These are phyloP conservation scores for Caranx ignobilis DNA, from an alignment of 2,113 vertebrate species.

Conservation along the genomic window DNA sequence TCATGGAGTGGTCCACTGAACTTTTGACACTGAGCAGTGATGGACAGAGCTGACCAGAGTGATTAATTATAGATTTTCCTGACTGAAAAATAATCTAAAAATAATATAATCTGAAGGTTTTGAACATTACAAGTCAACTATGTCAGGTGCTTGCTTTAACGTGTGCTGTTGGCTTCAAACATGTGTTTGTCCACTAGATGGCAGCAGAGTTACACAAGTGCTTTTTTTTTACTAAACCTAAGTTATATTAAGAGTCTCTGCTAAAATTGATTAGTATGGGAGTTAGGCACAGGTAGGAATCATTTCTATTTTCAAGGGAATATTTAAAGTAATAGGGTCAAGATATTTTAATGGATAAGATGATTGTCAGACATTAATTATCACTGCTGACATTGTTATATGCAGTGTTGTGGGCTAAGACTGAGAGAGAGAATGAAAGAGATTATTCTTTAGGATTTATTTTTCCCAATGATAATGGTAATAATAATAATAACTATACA, in stretches of 20 bases:
- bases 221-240: not conserved
- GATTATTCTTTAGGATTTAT: not conserved
- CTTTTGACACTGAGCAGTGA: not conserved
- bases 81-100: not conserved
- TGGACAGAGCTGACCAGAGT: not conserved
- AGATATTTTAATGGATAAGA: conserved; percentile 22
- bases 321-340: conserved; percentile 17
- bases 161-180: not conserved
- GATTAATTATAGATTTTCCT: not conserved
- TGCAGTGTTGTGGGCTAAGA: not conserved
- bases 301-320: conserved; percentile 39
- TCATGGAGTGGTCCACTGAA: not conserved
- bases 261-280: conserved; percentile 49
- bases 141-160: not conserved
- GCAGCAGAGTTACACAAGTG: conserved; percentile 61
- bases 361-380: conserved; percentile 7
- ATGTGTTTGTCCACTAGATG: conserved; percentile 70
- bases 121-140: conserved; percentile 6
- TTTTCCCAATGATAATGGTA: not conserved
- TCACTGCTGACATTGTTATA: not conserved
- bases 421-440: not conserved
- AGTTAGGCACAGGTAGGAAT: conserved; percentile 27
- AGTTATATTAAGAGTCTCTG: not conserved
- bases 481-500: not conserved
- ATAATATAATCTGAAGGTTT: not conserved